Conservation (phyloP, 1,140 invertebrate genomes). For the Mactra quadrangularis region DNA sequence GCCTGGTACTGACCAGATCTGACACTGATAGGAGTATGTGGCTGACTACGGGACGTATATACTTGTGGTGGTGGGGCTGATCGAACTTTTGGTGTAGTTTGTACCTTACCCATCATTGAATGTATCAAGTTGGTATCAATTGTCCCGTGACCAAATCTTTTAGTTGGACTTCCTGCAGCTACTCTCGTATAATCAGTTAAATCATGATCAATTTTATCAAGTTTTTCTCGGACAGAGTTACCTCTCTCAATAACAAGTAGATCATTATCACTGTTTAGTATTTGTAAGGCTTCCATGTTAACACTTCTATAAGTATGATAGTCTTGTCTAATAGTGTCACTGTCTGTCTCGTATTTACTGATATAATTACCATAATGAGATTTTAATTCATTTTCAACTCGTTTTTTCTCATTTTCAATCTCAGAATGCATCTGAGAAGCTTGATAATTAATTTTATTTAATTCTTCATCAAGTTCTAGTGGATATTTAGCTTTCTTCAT, state of each 20-base stretch:
- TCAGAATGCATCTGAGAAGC: slow-evolving; percentile 18
- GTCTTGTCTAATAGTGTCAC: not conserved
- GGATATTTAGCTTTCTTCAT: slow-evolving; percentile 10
- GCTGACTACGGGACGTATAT: too few relatives aligned
- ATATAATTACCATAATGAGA: slow-evolving; percentile 13
- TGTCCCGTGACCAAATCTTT: not conserved
- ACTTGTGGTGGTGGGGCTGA: not conserved
- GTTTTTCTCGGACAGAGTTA: not conserved
- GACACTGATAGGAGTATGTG: too few relatives aligned
- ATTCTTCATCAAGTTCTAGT: slow-evolving; percentile 2
- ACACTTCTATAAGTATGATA: not conserved
- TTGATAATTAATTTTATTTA: slow-evolving; percentile 12
- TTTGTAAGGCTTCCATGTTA: slow-evolving; percentile 3
- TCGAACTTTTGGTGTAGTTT: not conserved
- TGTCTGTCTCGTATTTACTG: not conserved
- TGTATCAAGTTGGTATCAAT: slow-evolving; percentile 6
- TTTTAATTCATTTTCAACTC: slow-evolving; percentile 22
- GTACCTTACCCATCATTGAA: slow-evolving; percentile 20
- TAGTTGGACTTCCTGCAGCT: not conserved
- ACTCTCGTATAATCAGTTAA: not conserved
- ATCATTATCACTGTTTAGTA: slow-evolving; percentile 29
- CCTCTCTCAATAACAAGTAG: slow-evolving; percentile 19
- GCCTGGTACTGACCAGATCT: too few relatives aligned
- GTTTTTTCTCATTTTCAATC: slow-evolving; percentile 24
- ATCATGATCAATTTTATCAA: slow-evolving; percentile 20